A percentile compares a stretch with the other conserved stretches of the same genome.
Evolutionary conservation across 2,113 vertebrate genomes (phyloP).

Genomic region (Probosciger aterrimus): DNA sequence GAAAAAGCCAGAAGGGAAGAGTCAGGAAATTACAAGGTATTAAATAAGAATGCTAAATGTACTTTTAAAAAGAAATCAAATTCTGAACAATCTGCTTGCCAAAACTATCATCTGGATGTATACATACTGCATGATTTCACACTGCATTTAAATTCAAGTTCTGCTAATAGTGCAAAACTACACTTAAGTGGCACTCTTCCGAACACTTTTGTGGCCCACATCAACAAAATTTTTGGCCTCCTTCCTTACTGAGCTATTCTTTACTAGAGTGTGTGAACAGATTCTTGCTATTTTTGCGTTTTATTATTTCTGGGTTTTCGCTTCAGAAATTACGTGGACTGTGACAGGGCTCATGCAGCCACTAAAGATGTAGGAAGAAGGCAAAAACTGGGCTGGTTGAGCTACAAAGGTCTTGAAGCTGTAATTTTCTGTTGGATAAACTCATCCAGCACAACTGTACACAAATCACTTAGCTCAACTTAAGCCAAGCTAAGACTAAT

Average conservation of each 20-base stretch:
- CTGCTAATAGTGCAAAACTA: background rate
- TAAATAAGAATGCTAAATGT: background rate
- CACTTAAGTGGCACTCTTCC: background rate
- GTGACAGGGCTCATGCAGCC: background rate
- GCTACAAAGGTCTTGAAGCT: background rate
- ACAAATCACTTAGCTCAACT: background rate
- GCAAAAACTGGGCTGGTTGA: background rate
- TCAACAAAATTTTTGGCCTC: background rate
- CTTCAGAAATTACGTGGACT: background rate
- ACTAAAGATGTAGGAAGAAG: background rate
- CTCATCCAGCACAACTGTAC: background rate
- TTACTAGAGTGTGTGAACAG: background rate
- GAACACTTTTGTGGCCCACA: background rate
- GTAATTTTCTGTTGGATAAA: background rate
- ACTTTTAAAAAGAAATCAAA: background rate
- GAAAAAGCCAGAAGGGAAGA: background rate
- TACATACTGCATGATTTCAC: background rate
- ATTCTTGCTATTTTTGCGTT: background rate
- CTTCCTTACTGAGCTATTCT: background rate
- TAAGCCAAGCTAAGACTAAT: background rate
- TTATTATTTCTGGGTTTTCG: background rate
- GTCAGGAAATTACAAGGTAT: background rate
- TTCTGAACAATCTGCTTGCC: background rate
- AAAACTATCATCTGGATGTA: background rate
- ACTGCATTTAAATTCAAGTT: background rate